Percentiles rank a stretch among this genome's conserved stretches.
phyloP scores from a whole-genome alignment of 2,888 invertebrate species.

The Myopa testacea region DNA sequence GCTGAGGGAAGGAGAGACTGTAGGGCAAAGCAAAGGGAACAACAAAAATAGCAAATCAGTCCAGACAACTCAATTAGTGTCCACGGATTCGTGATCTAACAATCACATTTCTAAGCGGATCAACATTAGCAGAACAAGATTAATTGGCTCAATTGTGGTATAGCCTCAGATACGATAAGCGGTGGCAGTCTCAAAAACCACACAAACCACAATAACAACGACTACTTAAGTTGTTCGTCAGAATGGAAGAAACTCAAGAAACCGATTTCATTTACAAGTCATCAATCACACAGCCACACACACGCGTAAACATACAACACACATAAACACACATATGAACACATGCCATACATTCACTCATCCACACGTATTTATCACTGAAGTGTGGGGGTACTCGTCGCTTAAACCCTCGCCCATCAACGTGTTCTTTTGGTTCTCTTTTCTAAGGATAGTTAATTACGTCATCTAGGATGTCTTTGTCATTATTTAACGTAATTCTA shows the following conservation, averaged over 20 bases:
- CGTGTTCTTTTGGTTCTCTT: background rate
- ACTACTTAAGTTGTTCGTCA: background rate
- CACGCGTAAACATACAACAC: background rate
- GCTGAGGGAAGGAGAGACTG: background rate
- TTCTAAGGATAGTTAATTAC: slow-evolving; percentile 57
- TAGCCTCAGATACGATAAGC: background rate
- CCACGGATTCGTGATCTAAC: background rate
- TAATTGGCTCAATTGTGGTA: background rate
- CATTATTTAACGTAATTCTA: slow-evolving; percentile 44
- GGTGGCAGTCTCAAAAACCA: background rate
- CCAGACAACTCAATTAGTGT: background rate
- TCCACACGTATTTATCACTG: slow-evolving; percentile 6
- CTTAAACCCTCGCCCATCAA: background rate
- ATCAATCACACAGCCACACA: background rate
- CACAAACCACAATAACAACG: background rate
- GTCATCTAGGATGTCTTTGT: slow-evolving; percentile 61
- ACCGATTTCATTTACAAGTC: background rate
- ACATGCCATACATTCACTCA: slow-evolving; percentile 16
- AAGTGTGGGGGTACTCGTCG: background rate
- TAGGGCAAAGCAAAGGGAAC: background rate
- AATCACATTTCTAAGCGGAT: background rate
- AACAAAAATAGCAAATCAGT: too few species aligned
- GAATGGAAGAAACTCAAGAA: background rate
- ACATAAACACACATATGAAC: slow-evolving; percentile 41
- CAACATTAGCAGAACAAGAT: background rate